Evolutionary conservation across 2,797 vertebrate species (phyloP).

Genomic region (Melanogrammus aeglefinus): DNA sequence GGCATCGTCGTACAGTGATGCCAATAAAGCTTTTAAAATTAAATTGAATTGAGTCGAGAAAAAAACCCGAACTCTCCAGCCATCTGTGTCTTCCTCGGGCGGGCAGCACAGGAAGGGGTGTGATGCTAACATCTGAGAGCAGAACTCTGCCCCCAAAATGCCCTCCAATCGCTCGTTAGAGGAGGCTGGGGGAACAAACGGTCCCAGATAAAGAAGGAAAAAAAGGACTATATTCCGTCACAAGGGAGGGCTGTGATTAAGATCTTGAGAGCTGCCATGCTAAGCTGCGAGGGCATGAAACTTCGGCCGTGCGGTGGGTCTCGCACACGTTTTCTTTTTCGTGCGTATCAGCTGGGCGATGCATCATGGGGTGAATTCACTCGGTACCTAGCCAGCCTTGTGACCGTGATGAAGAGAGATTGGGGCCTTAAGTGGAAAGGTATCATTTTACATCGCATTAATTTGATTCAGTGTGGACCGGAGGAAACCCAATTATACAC

Average conservation of each 20-base stretch:
- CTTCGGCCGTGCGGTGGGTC: neutral
- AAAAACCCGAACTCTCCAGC: neutral
- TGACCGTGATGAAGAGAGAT: neutral
- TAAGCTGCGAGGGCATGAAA: conserved; percentile 2
- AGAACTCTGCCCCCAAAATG: no score
- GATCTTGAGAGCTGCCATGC: no score
- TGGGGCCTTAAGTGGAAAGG: neutral
- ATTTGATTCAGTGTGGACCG: conserved; percentile 24
- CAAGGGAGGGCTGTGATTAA: no score
- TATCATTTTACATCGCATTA: conserved; percentile 13
- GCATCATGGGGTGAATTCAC: neutral
- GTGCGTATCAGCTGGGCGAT: neutral
- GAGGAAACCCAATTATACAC: conserved; percentile 13
- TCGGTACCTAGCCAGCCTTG: neutral
- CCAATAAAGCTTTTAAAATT: neutral
- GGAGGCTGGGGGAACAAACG: no score
- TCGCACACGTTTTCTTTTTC: neutral
- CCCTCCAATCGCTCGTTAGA: no score
- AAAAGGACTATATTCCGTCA: no score
- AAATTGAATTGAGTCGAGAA: neutral
- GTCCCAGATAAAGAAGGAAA: no score
- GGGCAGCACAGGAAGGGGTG: no score
- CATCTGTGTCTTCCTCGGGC: no score
- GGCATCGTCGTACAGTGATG: neutral
- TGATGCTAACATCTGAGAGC: no score